Percentiles rank a stretch among this genome's conserved stretches.
Evolutionary conservation across 2,888 invertebrate genomes (phyloP).

Genomic region (Octonoba sinensis): DNA sequence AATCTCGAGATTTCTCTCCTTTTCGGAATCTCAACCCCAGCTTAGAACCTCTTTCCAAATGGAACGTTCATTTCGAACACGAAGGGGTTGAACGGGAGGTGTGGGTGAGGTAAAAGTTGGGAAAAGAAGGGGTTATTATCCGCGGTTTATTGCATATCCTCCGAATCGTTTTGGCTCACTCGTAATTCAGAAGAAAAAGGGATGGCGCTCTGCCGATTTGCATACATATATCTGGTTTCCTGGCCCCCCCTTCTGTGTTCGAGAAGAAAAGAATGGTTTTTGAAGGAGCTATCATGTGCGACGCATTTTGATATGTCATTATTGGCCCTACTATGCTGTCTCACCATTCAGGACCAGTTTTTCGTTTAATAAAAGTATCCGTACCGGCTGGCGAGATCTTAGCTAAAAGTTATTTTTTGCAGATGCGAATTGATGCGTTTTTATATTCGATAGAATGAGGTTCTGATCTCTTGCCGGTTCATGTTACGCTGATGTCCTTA

Average conservation of each 20-base stretch:
- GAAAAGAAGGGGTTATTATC: constrained; percentile 50
- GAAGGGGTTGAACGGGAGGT: constrained; percentile 4
- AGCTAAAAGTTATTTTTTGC: too few species aligned
- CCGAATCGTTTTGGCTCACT: constrained; percentile 36
- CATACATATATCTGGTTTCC: constrained; percentile 61
- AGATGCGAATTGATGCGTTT: too few species aligned
- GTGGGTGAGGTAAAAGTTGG: background rate
- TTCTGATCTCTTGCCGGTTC: too few species aligned
- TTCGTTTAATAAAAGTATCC: too few species aligned
- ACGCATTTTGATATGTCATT: constrained; percentile 62
- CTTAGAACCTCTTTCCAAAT: background rate
- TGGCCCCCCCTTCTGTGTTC: constrained; percentile 13
- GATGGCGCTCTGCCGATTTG: constrained; percentile 45
- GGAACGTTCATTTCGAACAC: too few species aligned
- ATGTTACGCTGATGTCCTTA: too few species aligned
- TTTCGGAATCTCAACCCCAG: constrained; percentile 17
- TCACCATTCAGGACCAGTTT: too few species aligned
- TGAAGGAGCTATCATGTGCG: constrained; percentile 41
- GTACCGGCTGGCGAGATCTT: too few species aligned
- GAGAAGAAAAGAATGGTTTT: constrained; percentile 34
- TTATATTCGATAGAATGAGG: too few species aligned
- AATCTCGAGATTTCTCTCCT: constrained; percentile 32
- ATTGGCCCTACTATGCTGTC: constrained; percentile 22
- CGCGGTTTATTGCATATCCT: constrained; percentile 55
- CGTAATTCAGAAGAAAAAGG: constrained; percentile 50